A percentile compares a stretch with the other conserved stretches of the same genome.
These are phyloP conservation scores for Thecophora atra DNA, from an alignment of 2,888 invertebrate species.

Conservation along the genomic window DNA sequence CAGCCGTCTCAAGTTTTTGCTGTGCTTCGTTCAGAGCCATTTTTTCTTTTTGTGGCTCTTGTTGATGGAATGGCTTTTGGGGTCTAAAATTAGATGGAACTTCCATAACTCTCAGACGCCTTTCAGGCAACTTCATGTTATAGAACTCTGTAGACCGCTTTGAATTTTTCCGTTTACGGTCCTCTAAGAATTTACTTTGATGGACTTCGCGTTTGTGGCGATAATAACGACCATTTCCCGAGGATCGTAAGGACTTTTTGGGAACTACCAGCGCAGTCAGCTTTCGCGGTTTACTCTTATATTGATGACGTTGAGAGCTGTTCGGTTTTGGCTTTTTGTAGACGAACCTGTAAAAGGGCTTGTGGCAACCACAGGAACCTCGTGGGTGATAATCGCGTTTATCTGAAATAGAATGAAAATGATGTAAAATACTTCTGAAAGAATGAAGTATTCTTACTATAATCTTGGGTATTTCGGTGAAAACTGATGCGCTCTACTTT, in stretches of 20 bases:
- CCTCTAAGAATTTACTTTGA: constrained; percentile 45
- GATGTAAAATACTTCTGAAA: background rate
- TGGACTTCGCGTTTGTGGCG: constrained; percentile 56
- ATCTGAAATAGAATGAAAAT: background rate
- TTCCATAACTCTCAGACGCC: background rate
- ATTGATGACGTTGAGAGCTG: constrained; percentile 38
- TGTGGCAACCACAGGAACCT: constrained; percentile 31
- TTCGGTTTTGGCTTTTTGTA: constrained; percentile 39
- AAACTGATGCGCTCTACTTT: constrained; percentile 55
- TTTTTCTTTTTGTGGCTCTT: constrained; percentile 38
- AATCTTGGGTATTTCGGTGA: constrained; percentile 53
- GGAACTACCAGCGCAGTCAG: background rate
- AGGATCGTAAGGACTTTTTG: background rate
- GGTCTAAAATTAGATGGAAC: constrained; percentile 31
- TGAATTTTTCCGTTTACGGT: constrained; percentile 41
- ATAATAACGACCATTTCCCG: background rate
- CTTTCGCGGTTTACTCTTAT: constrained; percentile 35
- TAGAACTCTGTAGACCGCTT: constrained; percentile 56
- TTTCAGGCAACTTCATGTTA: constrained; percentile 50
- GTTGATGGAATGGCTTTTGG: background rate
- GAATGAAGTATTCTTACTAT: background rate
- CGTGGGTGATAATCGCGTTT: background rate
- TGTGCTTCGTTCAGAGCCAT: background rate
- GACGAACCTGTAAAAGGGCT: constrained; percentile 57
- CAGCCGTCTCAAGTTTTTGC: background rate